These are phyloP conservation scores for Atopsyche davidsoni DNA, from an alignment of 1,140 invertebrate species.

Conservation along the genomic window DNA sequence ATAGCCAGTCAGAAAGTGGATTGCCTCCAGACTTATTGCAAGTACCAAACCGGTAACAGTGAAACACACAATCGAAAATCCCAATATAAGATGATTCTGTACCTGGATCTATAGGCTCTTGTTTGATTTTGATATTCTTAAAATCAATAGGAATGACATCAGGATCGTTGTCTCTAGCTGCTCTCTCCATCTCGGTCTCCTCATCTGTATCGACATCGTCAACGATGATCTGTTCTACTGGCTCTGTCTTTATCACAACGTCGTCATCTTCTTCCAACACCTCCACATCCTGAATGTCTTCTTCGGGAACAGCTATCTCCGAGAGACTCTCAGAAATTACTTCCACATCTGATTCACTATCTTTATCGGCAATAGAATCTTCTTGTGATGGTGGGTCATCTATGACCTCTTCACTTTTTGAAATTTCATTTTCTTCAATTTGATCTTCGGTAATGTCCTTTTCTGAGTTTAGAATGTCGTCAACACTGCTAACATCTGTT, in stretches of 20 bases:
- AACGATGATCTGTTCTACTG: conserved; percentile 46
- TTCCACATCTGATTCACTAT: conserved; percentile 50
- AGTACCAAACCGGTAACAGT: no score
- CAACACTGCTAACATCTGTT: background rate
- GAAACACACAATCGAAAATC: no score
- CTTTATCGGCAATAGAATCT: conserved; percentile 38
- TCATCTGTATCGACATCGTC: conserved; percentile 49
- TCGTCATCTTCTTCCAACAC: conserved; percentile 46
- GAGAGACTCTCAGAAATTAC: conserved; percentile 37
- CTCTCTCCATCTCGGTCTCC: conserved; percentile 35
- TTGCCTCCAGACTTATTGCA: no score
- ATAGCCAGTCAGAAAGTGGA: no score
- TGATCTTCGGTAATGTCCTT: conserved; percentile 38
- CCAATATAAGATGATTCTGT: no score
- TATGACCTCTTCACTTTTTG: conserved; percentile 37
- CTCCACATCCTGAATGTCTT: conserved; percentile 30
- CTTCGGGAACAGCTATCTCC: conserved; percentile 14
- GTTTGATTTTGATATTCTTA: conserved; percentile 50
- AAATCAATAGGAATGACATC: conserved; percentile 41
- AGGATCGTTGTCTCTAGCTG: conserved; percentile 42
- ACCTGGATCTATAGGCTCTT: conserved; percentile 56
- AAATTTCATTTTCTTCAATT: conserved; percentile 33
- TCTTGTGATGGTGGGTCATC: conserved; percentile 32
- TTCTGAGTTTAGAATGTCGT: conserved; percentile 6
- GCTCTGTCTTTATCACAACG: conserved; percentile 52